Conservation (phyloP, 2,888 invertebrate species). For the Bellardia pandia region DNA sequence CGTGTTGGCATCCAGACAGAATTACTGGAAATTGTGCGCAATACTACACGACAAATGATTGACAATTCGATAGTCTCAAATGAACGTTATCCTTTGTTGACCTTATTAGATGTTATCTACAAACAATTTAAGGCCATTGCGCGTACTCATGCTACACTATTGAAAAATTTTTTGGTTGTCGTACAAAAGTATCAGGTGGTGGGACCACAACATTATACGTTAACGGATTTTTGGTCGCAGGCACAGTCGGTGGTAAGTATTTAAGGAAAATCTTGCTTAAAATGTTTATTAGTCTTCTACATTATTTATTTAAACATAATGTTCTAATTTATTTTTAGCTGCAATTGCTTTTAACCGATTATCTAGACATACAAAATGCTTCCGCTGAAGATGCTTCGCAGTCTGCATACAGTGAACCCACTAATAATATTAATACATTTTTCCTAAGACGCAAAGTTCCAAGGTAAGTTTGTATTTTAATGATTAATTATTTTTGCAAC, state of each 20-base stretch:
- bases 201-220: conserved; percentile 85
- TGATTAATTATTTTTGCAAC: too few relatives aligned
- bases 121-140: conserved; percentile 93
- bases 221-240: conserved; percentile 94
- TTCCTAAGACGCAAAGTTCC: conserved; percentile 83
- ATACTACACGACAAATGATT: conserved; percentile 91
- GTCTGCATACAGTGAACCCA: conserved; percentile 83
- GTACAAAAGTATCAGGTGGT: conserved; percentile 86
- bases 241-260: conserved; percentile 93
- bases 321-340: conserved; percentile 86
- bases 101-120: conserved; percentile 90
- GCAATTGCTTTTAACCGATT: conserved; percentile 93
- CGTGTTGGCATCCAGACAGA: conserved; percentile 93
- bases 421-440: conserved; percentile 85
- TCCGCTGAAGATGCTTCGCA: conserved; percentile 86
- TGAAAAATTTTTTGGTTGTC: conserved; percentile 88
- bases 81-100: conserved; percentile 85
- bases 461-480: conserved; percentile 76
- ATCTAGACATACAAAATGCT: conserved; percentile 93
- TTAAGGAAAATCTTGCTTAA: background rate
- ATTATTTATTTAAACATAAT: conserved; percentile 4
- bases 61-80: conserved; percentile 77
- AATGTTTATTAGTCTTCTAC: background rate
- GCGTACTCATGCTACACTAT: conserved; percentile 89
- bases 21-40: conserved; percentile 90